Conservation (phyloP, 1,140 invertebrate species). For the Euborellia annulipes region DNA sequence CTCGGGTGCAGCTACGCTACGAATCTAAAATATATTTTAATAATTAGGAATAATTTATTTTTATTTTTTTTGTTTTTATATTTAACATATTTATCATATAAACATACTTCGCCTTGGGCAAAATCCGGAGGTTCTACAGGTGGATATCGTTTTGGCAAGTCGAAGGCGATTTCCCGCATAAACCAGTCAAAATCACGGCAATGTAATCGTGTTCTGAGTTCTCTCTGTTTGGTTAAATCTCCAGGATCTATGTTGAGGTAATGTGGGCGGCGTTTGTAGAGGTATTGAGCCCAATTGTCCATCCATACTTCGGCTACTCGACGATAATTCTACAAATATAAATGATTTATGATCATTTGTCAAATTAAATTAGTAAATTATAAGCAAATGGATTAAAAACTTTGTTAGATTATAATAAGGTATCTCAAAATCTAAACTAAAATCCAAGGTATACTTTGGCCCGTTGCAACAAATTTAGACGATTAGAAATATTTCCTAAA, state of each 20-base stretch:
- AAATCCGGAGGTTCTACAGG: constrained; percentile 78
- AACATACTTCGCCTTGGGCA: constrained; percentile 58
- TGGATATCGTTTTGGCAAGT: constrained; percentile 78
- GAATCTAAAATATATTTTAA: constrained; percentile 33
- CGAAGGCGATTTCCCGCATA: constrained; percentile 86
- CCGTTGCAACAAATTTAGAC: too few species aligned
- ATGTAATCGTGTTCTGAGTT: constrained; percentile 53
- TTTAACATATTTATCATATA: background rate
- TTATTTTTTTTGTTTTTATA: background rate
- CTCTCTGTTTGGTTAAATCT: constrained; percentile 63
- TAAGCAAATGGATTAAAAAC: background rate
- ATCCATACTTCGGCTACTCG: constrained; percentile 39
- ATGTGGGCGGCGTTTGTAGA: constrained; percentile 65
- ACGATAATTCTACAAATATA: constrained; percentile 34
- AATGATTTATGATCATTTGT: constrained; percentile 7
- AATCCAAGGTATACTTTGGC: constrained; percentile 5
- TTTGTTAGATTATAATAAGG: background rate
- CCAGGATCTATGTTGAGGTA: constrained; percentile 61
- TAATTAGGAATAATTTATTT: background rate
- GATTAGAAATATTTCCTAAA: too few species aligned
- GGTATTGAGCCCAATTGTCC: constrained; percentile 69
- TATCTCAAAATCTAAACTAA: constrained; percentile 5
- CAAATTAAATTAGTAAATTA: background rate
- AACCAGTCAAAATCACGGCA: constrained; percentile 96
- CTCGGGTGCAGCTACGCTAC: constrained; percentile 44